Conservation (phyloP, 2,113 vertebrate genomes). For the Craseonycteris thonglongyai region DNA sequence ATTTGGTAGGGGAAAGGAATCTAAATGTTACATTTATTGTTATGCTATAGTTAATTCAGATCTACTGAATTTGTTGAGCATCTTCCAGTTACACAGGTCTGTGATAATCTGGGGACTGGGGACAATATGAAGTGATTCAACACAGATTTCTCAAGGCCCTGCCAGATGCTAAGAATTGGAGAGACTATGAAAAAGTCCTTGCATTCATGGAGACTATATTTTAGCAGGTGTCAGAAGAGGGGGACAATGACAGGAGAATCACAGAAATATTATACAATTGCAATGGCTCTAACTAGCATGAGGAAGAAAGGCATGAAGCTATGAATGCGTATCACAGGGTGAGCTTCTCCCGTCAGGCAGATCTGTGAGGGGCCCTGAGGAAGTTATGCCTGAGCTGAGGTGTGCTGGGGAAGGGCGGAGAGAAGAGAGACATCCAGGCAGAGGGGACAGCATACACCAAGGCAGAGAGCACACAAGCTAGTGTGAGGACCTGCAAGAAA, state of each 20-base stretch:
- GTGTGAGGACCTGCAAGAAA: not conserved
- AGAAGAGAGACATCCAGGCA: not conserved
- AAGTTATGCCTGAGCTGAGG: not conserved
- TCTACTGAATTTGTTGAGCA: not conserved
- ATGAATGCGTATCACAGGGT: not conserved
- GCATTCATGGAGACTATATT: not conserved
- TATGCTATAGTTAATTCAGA: not conserved
- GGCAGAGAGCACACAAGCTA: not conserved
- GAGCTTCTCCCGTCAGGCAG: not conserved
- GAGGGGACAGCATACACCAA: no score
- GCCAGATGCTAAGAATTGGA: not conserved
- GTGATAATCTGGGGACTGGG: not conserved
- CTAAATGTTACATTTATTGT: not conserved
- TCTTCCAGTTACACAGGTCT: not conserved
- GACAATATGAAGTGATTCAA: not conserved
- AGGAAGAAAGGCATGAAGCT: not conserved
- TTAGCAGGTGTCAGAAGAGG: not conserved
- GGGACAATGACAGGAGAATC: not conserved
- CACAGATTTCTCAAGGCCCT: not conserved
- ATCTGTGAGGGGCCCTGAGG: not conserved
- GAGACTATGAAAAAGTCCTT: not conserved
- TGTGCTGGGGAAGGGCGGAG: not conserved
- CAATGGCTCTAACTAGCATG: not conserved
- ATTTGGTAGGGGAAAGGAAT: not conserved
- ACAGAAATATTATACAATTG: not conserved